Evolutionary conservation across 2,888 invertebrate species (phyloP), one percentile per base, ranked within the genome.

Genomic region (Thecophora atra): DNA sequence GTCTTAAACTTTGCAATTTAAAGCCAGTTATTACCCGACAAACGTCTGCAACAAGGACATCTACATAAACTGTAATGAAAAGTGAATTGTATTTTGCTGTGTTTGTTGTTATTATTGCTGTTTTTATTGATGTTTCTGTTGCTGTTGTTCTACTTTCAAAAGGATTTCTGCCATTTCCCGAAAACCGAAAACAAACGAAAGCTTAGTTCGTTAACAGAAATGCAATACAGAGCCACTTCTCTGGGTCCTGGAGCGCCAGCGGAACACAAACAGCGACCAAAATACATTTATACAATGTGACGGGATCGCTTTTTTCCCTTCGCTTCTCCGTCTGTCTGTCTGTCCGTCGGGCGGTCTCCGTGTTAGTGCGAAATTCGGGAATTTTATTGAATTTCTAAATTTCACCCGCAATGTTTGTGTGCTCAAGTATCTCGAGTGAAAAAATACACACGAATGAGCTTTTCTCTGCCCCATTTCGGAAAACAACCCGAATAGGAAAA

Each of bases 301-400:
- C 47, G 24, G 52, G 17, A 26, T 42, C 47, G 47, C 47, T 47
- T 47, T 5, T 47, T 47, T 47, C 15, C 47, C 17, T 5, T 11
- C 17, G 6, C 47, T 5, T 1, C 17, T 47, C 47, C 17, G 47
- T 47, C 47, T 47, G 47, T 47, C 17, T 11, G 47, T 37, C 37
- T 11, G 1, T 37, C 37, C 37, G 37, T 37, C 37, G 11, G 1
- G 1, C 37, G 37, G 6, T 37, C 37, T 37, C 37, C 11, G 6
- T 6, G 37, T 37, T 37, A 1, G 7, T 37, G 37, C 37, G 1
- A 47, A 47, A 47, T 47, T 8, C 17, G 6, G 47, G 15, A 47
- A 47, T 47, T 47, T 47, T 47, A 47, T 47, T 47, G 47, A 47
- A 47, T 47, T 47, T 47, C 47, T n/a, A n/a, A 47, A n/a, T 47